These are phyloP conservation scores for Ridgeia piscesae DNA, from an alignment of 1,140 invertebrate species.

Conservation along the genomic window DNA sequence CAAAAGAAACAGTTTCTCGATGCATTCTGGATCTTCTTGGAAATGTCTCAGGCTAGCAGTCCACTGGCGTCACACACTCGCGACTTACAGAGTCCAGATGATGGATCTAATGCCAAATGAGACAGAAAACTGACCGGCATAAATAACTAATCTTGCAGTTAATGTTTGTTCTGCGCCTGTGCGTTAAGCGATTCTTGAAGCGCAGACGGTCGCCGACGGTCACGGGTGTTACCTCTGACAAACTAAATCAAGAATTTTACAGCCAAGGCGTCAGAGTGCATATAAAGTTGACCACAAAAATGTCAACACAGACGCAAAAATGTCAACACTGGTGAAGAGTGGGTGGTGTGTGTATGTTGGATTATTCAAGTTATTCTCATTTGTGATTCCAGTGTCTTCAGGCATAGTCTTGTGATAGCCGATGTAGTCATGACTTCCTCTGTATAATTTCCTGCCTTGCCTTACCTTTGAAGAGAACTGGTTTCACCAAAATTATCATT, in stretches of 20 bases:
- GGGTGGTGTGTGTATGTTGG: background rate
- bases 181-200: background rate
- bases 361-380: background rate
- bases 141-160: background rate
- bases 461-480: background rate
- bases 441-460: background rate
- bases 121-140: background rate
- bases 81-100: background rate
- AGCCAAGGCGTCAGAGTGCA: background rate
- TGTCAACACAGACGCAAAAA: background rate
- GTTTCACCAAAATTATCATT: background rate
- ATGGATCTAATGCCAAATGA: background rate
- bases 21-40: background rate
- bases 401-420: background rate
- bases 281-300: background rate
- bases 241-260: background rate
- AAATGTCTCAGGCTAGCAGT: background rate
- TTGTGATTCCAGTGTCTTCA: background rate
- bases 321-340: background rate
- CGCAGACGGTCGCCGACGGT: no score
- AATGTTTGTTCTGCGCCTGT: background rate
- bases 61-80: background rate
- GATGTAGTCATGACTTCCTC: background rate
- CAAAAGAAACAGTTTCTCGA: background rate
- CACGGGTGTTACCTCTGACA: background rate